These are phyloP conservation scores for Bambusicola thoracicus DNA, from an alignment of 2,113 vertebrate species.

Conservation along the genomic window DNA sequence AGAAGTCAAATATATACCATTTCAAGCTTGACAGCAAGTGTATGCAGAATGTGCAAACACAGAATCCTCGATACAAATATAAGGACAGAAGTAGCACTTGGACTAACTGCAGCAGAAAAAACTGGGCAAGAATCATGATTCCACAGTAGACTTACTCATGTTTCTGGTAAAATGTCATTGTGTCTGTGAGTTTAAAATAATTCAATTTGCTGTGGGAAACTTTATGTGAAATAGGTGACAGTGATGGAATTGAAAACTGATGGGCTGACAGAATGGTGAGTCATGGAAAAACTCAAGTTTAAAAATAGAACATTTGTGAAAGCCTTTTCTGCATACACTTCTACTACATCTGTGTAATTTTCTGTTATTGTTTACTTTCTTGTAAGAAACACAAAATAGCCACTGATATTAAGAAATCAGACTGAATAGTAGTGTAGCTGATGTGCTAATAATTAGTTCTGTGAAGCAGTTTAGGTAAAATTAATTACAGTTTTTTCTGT, in stretches of 20 bases:
- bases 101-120: neutral
- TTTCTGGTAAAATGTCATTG: neutral
- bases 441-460: neutral
- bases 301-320: neutral
- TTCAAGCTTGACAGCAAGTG: neutral
- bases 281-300: neutral
- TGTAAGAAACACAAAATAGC: neutral
- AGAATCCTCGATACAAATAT: neutral
- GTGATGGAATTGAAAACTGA: neutral
- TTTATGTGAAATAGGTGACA: neutral
- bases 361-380: neutral
- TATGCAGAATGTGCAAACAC: neutral
- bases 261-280: neutral
- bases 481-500: neutral
- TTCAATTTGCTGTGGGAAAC: neutral
- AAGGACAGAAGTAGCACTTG: neutral
- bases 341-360: neutral
- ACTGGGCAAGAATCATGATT: neutral
- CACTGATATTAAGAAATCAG: neutral
- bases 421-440: neutral
- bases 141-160: neutral
- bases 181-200: neutral
- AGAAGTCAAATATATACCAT: neutral
- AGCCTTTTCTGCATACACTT: neutral
- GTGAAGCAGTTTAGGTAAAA: slow-evolving; percentile 1